Base-by-base conservation (phyloP, 2,113 vertebrate species). In the Hemichromis elongatus region DNA sequence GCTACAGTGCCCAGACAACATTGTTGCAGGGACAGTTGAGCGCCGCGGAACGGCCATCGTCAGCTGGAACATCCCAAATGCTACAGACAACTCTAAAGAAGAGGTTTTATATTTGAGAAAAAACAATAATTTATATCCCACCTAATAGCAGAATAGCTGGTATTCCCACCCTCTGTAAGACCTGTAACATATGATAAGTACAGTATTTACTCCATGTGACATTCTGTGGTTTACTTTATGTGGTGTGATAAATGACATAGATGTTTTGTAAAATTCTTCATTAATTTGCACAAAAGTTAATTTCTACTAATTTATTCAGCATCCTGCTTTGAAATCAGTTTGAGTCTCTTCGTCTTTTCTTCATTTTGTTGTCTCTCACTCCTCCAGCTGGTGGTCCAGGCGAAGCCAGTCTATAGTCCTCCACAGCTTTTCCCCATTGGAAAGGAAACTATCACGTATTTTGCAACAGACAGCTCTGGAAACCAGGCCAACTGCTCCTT, bases 401-500 rank as follows among this genome's bases (percentile, higher is more conserved):
- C 98, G 66, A 97, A 96, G 26, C 99, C 99, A 21, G 96, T 98
- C 56, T 97, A 99, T 80, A 94, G 95, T 59, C 97, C 98, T 8
- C 97, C 98, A 0, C 97, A 97, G 90, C 96, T 98, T 84, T 96
- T 99, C 75, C 98, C 98, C 52, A 96, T 99, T 78, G 99, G 99
- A 1, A 96, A 96, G 53, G 96, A 97, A 89, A 93, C 89, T 42
- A 95, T 99, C 90, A 98, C 96, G 7, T 99, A 99, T 89, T 97
- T 95, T 3, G 98, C 97, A 0, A 90, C 83, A 0, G 99, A 99
- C 92, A 96, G 88, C 59, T 94, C 97, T 0, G 94, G 96, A 79
- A 99, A 99, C 93, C 96, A 97, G 82, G 98, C 97, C 92, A 98
- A 96, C 94, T 99, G 99, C 87, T 97, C 97, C 16, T 99, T 99